These are phyloP conservation scores for Sarcophaga rosellei DNA, from an alignment of 2,888 invertebrate genomes.

Conservation along the genomic window DNA sequence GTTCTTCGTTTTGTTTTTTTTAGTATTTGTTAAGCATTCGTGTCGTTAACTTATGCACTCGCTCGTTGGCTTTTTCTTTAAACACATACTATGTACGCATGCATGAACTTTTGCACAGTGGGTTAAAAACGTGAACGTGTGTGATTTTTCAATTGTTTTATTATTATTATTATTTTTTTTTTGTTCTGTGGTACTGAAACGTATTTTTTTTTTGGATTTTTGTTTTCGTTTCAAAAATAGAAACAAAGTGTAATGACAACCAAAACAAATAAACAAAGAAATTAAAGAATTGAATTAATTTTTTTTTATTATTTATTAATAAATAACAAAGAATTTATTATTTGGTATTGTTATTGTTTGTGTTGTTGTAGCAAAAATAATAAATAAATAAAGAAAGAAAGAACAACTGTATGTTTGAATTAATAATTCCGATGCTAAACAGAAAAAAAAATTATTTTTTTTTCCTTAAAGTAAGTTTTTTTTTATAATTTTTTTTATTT, in stretches of 20 bases:
- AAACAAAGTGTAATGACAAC: neutral
- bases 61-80: constrained; percentile 24
- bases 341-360: too few species aligned
- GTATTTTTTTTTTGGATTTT: neutral
- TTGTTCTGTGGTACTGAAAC: neutral
- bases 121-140: constrained; percentile 48
- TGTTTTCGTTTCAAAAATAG: neutral
- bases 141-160: constrained; percentile 11
- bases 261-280: neutral
- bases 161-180: neutral
- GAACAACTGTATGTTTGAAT: too few species aligned
- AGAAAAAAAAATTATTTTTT: too few species aligned
- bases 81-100: neutral
- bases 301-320: too few species aligned
- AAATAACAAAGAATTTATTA: neutral
- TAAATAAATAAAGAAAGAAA: too few species aligned
- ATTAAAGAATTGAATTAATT: too few species aligned
- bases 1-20: constrained; percentile 1
- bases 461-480: too few species aligned
- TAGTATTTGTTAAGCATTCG: constrained; percentile 68
- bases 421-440: too few species aligned
- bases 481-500: too few species aligned
- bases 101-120: constrained; percentile 30
- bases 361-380: too few species aligned
- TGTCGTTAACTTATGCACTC: constrained; percentile 54